Evolutionary conservation across 2,888 invertebrate genomes (phyloP).

Genomic region (Pseudococcus viburni): DNA sequence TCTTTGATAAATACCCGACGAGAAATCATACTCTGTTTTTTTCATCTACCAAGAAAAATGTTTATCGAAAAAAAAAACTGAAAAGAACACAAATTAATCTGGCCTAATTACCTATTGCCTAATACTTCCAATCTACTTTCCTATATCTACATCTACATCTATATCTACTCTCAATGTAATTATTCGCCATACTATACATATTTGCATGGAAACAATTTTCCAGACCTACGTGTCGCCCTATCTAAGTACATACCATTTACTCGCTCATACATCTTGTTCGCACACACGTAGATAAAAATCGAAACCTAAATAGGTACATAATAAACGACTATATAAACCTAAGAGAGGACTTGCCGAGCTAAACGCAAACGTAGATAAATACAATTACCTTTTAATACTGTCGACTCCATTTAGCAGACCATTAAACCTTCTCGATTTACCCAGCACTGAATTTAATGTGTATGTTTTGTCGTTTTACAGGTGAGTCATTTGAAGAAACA

Average conservation of each 20-base stretch:
- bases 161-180: too few species aligned
- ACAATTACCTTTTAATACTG: background rate
- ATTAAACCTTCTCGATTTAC: background rate
- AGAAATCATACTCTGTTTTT: too few species aligned
- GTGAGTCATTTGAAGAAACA: conserved; percentile 49
- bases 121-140: too few species aligned
- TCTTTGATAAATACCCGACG: too few species aligned
- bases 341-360: background rate
- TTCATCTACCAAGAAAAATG: too few species aligned
- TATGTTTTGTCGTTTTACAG: conserved; percentile 10
- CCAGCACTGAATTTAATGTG: background rate
- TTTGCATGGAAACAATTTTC: background rate
- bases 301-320: conserved; percentile 31
- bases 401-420: conserved; percentile 20
- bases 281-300: background rate
- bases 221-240: background rate
- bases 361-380: background rate
- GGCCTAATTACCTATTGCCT: too few species aligned
- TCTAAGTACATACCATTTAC: background rate
- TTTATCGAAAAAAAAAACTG: too few species aligned
- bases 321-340: background rate
- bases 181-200: too few species aligned
- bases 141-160: too few species aligned
- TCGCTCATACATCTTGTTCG: background rate
- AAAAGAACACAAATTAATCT: too few species aligned